Conservation (phyloP, 1,140 invertebrate species). For the Oscheius sp. region DNA sequence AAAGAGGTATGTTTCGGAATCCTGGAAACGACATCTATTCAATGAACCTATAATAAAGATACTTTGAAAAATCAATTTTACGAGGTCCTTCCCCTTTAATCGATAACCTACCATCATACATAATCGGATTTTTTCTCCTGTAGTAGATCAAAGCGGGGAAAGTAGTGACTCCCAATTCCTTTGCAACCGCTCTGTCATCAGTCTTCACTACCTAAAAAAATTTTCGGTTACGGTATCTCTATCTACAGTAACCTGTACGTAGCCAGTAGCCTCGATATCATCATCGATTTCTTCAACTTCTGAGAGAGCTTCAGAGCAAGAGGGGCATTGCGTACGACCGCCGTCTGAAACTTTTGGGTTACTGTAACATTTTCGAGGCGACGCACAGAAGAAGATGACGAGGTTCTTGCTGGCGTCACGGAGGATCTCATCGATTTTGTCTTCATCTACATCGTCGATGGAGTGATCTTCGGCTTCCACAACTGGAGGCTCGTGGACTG, state of each 20-base stretch:
- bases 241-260: constrained; percentile 57
- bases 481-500: too few species aligned
- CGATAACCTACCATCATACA: constrained; percentile 60
- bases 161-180: constrained; percentile 56
- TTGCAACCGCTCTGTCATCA: constrained; percentile 58
- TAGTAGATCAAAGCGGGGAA: constrained; percentile 60
- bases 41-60: too few species aligned
- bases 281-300: constrained; percentile 61
- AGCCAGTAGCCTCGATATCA: constrained; percentile 60
- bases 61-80: too few species aligned
- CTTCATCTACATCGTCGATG: constrained; percentile 61
- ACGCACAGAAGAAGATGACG: constrained; percentile 60
- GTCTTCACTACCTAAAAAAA: constrained; percentile 56
- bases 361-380: background rate
- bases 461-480: constrained; percentile 46
- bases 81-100: too few species aligned
- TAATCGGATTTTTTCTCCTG: constrained; percentile 57
- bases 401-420: constrained; percentile 56
- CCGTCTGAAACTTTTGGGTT: constrained; percentile 51
- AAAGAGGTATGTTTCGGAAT: too few species aligned
- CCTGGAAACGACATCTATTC: too few species aligned
- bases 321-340: constrained; percentile 56
- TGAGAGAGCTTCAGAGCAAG: constrained; percentile 51
- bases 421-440: constrained; percentile 60
- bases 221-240: background rate